Percentiles rank a stretch among this genome's conserved stretches.
These are phyloP conservation scores for Cassiopea andromeda DNA, from an alignment of 30 jellyfish, hydroid and myxozoan genomes.

Conservation along the genomic window DNA sequence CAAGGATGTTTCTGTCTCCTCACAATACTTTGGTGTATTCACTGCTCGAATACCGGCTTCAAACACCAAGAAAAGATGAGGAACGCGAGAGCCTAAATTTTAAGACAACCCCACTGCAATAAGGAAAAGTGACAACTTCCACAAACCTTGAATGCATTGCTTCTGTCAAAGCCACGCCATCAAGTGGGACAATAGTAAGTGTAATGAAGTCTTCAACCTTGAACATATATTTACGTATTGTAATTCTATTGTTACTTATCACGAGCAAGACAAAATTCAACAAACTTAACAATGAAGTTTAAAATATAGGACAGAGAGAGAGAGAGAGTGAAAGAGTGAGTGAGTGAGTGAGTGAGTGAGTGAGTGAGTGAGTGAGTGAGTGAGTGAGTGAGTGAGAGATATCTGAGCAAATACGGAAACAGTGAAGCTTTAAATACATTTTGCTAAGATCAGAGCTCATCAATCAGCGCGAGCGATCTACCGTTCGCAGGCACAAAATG, in stretches of 20 bases:
- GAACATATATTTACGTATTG: background rate
- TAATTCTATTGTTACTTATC: background rate
- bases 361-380: no score
- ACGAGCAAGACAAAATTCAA: no score
- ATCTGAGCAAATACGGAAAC: no score
- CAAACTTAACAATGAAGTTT: no score
- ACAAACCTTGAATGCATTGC: conserved; percentile 86
- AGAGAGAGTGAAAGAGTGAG: no score
- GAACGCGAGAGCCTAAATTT: background rate
- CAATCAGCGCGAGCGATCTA: no score
- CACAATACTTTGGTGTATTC: conserved; percentile 38
- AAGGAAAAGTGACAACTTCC: background rate
- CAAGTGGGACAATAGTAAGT: conserved; percentile 84
- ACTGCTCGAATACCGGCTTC: conserved; percentile 7
- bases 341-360: no score
- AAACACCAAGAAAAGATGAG: conserved; percentile 45
- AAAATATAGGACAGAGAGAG: no score
- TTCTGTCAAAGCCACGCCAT: conserved; percentile 93
- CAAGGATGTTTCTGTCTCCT: conserved; percentile 32
- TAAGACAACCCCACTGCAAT: background rate
- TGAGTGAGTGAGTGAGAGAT: no score
- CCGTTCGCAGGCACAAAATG: no score
- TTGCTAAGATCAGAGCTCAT: no score
- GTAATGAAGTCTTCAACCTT: conserved; percentile 89
- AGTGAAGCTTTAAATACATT: no score